Evolutionary conservation across 2,113 vertebrate genomes (phyloP), one percentile per base, ranked within the genome.

Genomic region (Stegastes partitus): DNA sequence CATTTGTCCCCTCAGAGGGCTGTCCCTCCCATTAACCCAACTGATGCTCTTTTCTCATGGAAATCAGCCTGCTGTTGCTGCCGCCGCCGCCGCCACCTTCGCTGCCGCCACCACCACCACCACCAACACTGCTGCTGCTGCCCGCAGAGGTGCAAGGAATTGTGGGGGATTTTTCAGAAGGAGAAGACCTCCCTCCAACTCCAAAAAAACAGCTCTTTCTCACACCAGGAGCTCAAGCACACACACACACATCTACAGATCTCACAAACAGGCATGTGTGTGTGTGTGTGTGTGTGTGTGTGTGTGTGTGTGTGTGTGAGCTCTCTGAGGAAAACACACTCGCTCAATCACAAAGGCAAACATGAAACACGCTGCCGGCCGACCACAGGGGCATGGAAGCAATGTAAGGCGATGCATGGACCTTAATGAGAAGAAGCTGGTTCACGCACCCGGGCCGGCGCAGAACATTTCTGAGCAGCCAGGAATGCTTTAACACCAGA

Each of bases 1-100:
- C 90, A 54, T 90, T 92, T 91, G 89, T 91, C 85, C 90, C 81
- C 85, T 86, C 74, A 68, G 79, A 91, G 91, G 87, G 85, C 92
- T 81, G 89, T 91, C 91, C 92, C 89, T 89, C 89, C 93, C 92
- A 93, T 95, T 94, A 93, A 93, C 89, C 90, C 91, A 89, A 93
- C 91, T 90, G 93, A 94, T 93, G 94, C 91, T 92, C 94, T 92
- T 95, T 95, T 95, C 92, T 95, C 91, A 95, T 95, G 94, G 92
- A 92, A 95, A 95, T 95, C 93, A 94, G 94, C 89, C 91, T 89
- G 88, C 92, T 88, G 90, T 81, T 86, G 85, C 79, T 44, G 80
- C 84, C 22, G 68, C 85, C 59, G 19, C 73, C 67, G 4, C 65
- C 37, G 21, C 82, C 63, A 6, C 68, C 31, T 4, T 68, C 47